Percentiles rank a stretch among this genome's conserved stretches.
Conservation (phyloP, 2,797 vertebrate species). For the Clarias pachynema region DNA sequence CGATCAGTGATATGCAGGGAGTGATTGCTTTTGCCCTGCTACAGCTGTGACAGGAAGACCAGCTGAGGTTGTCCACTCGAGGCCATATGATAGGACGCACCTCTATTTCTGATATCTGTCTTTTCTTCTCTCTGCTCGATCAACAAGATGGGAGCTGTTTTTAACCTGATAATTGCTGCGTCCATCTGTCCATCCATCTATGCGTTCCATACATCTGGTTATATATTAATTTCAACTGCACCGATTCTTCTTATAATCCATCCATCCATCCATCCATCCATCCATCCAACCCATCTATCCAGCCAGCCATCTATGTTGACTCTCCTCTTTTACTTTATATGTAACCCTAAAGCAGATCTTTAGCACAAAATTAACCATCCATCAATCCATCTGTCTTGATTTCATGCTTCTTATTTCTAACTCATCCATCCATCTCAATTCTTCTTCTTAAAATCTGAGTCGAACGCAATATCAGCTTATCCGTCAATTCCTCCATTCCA, state of each 20-base stretch:
- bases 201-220: too few relatives aligned
- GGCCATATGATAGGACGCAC: constrained; percentile 19
- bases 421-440: neutral
- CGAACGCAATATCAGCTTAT: neutral
- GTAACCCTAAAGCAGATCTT: neutral
- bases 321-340: neutral
- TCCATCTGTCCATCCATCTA: too few relatives aligned
- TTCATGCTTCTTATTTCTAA: neutral
- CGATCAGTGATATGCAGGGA: constrained; percentile 32
- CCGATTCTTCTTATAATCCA: too few relatives aligned
- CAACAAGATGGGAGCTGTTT: neutral
- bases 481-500: neutral
- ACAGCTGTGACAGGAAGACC: constrained; percentile 47
- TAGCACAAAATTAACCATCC: neutral
- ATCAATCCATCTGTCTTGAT: neutral
- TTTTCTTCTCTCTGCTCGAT: neutral
- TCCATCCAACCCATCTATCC: too few relatives aligned
- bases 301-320: too few relatives aligned
- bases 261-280: too few relatives aligned
- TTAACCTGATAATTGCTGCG: neutral
- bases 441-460: neutral
- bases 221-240: neutral
- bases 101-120: constrained; percentile 8
- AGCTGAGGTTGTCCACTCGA: constrained; percentile 29
- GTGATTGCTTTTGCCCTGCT: constrained; percentile 51